These are phyloP conservation scores for Netelia melanura DNA, from an alignment of 2,888 invertebrate genomes.

Conservation along the genomic window DNA sequence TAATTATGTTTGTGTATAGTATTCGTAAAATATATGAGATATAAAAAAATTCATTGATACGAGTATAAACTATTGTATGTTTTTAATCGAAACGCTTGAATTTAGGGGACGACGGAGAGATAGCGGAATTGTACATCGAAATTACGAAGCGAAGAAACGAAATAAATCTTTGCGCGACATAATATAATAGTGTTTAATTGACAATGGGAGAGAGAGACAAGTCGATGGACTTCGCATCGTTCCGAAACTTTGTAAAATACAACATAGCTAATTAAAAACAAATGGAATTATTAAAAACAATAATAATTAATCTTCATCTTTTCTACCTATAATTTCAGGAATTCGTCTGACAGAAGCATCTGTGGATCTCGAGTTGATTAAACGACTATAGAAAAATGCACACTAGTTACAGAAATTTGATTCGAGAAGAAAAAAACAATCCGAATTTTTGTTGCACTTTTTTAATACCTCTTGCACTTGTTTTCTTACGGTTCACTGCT, in stretches of 20 bases:
- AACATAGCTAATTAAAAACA: constrained; percentile 8
- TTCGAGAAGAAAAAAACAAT: constrained; percentile 14
- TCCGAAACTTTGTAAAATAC: constrained; percentile 7
- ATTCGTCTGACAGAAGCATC: constrained; percentile 14
- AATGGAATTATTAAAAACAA: neutral
- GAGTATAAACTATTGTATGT: constrained; percentile 32
- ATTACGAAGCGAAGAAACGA: constrained; percentile 4
- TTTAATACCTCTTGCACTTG: neutral
- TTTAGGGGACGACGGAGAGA: constrained; percentile 4
- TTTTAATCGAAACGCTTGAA: constrained; percentile 37
- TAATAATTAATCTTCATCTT: neutral
- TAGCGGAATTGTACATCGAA: constrained; percentile 57
- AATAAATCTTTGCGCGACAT: neutral
- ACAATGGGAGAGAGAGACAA: neutral
- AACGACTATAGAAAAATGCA: constrained; percentile 1
- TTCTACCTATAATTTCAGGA: neutral
- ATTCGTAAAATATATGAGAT: constrained; percentile 15
- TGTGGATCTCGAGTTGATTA: constrained; percentile 35
- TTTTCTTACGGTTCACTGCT: neutral
- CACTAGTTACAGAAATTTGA: constrained; percentile 25
- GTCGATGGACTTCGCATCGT: constrained; percentile 1
- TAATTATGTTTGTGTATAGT: constrained; percentile 54
- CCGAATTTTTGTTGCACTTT: constrained; percentile 7
- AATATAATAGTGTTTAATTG: neutral
- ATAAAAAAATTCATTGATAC: constrained; percentile 37